Base-by-base conservation (phyloP, 2,797 vertebrate genomes). In the Spinibarbus caldwelli region DNA sequence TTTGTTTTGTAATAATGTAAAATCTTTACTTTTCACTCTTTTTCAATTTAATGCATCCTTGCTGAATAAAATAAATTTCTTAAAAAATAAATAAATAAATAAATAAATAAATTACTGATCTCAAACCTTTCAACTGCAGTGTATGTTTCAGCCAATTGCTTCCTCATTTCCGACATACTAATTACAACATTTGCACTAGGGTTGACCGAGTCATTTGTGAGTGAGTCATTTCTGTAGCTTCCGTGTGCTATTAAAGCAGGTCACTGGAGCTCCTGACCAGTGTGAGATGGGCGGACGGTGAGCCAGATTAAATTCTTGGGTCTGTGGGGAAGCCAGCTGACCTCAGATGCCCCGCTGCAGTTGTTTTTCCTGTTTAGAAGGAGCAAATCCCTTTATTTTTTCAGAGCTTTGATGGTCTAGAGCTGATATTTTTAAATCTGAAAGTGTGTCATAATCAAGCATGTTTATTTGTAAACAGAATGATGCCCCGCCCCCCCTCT, bases 391-490 rank as follows among this genome's bases (percentile, higher is more conserved):
- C 57, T 31, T 43, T 72, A 8, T 34, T 34, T 47, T 15, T 15
- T 38, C 49, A 23, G 29, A 34, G 29, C 57, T 86, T 29, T 26
- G 59, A 45, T 78, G 19, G 23, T 4, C 12, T n/a, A 21, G 9
- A 14, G 14, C 41, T 73, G 29, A 75, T 29, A 4, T n/a, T 47
- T 23, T 41, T 15, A 1, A 82, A 6, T 77, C 38, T 80, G 38
- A 73, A 47, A 17, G 49, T 29, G 43, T 64, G 43, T 72, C 15
- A 23, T 71, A 68, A 14, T 45, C 45, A 59, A 34, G 54, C 45
- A 26, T 83, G 57, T 78, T 62, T 78, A 72, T 86, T 78, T 62
- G 52, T 82, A 66, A 89, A 89, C 86, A 87, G 62, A n/a, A n/a
- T n/a, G n/a, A n/a, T n/a, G n/a, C n/a, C 47, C 21, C 26, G 23